Evolutionary conservation across 2,888 invertebrate species (phyloP).

Genomic region (Eucera pruinosa): DNA sequence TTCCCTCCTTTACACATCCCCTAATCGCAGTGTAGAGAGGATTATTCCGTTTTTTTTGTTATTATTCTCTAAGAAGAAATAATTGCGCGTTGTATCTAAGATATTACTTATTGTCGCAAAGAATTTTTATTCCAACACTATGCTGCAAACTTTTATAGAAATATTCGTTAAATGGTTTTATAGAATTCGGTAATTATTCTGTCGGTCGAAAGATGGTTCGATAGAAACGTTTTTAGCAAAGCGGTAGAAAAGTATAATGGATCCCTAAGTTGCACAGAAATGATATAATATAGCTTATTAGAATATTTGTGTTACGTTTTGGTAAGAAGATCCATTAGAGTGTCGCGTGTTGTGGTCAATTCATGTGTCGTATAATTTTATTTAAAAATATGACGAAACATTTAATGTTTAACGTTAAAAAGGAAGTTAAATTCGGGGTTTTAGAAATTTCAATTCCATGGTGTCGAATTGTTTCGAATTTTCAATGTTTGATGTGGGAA

Average conservation of each 20-base stretch:
- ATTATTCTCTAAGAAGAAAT: background rate
- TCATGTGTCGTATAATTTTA: background rate
- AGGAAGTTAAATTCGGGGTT: too few species aligned
- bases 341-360: slow-evolving; percentile 5
- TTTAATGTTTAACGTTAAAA: background rate
- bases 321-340: background rate
- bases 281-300: background rate
- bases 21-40: slow-evolving; percentile 10
- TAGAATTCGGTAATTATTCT: background rate
- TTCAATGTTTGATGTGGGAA: background rate
- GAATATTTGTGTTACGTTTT: background rate
- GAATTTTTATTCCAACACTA: background rate
- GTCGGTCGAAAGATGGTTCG: background rate
- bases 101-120: slow-evolving; percentile 18
- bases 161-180: background rate
- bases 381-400: background rate
- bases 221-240: background rate
- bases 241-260: background rate
- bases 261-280: background rate
- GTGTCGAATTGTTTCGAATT: background rate
- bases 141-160: slow-evolving; percentile 3
- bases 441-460: slow-evolving; percentile 10
- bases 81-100: too few species aligned
- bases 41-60: background rate
- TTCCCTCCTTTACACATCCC: slow-evolving; percentile 34